Evolutionary conservation across 2,797 vertebrate genomes (phyloP).

Genomic region (Gorsachius magnificus): DNA sequence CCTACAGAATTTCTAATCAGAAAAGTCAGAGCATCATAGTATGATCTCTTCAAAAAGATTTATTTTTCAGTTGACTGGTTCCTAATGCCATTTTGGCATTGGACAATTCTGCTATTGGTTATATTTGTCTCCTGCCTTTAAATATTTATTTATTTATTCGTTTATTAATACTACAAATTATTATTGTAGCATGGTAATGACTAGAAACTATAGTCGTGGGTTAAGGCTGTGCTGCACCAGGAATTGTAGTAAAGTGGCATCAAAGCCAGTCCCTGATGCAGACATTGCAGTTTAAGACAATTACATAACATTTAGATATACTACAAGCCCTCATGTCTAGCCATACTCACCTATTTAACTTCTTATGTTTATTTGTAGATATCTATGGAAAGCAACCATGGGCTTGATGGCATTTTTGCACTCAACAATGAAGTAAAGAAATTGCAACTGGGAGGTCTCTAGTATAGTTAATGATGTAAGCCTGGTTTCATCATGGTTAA

Average conservation of each 20-base stretch:
- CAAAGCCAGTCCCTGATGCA: background rate
- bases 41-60: constrained; percentile 41
- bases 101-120: background rate
- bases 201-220: background rate
- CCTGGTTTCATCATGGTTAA: background rate
- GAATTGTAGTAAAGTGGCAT: background rate
- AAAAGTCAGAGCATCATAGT: constrained; percentile 42
- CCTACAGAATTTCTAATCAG: constrained; percentile 61
- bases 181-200: background rate
- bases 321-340: background rate
- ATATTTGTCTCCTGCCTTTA: background rate
- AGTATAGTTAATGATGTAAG: background rate
- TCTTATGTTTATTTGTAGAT: background rate
- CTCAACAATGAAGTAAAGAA: background rate
- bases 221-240: background rate
- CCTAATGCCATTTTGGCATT: constrained; percentile 5
- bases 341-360: background rate
- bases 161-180: background rate
- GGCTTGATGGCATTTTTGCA: background rate
- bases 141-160: no score
- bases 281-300: background rate
- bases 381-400: background rate
- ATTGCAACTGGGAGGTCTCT: background rate
- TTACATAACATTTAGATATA: background rate
- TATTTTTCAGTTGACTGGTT: constrained; percentile 36